phyloP scores from a whole-genome alignment of 2,113 vertebrate species.

The Halichoerus grypus region DNA sequence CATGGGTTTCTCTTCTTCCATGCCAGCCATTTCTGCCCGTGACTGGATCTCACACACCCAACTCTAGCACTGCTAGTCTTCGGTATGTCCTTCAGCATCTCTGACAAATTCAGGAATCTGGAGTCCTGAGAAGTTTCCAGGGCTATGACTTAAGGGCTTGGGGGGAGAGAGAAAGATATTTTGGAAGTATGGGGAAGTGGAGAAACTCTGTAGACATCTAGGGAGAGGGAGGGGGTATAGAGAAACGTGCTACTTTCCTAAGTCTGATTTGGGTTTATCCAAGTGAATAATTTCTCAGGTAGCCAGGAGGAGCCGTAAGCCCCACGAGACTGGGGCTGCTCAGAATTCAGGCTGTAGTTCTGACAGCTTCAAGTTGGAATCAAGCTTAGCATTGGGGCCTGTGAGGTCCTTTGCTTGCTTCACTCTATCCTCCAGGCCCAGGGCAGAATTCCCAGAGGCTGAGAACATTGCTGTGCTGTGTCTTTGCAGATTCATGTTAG shows the following conservation, averaged over 20 bases:
- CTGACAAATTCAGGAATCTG: constrained; percentile 18
- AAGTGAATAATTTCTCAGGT: constrained; percentile 72
- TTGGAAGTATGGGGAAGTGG: not conserved
- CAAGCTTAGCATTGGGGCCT: not conserved
- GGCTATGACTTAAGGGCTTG: not conserved
- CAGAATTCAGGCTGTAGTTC: constrained; percentile 42
- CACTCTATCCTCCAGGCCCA: not conserved
- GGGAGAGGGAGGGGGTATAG: not conserved
- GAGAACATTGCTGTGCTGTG: not conserved
- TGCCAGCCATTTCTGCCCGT: not conserved
- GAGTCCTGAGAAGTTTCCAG: not conserved
- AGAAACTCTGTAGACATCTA: not conserved
- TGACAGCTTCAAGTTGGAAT: constrained; percentile 66
- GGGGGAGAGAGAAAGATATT: not conserved
- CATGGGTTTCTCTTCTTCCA: not conserved
- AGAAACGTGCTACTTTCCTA: constrained; percentile 51
- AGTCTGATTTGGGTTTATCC: constrained; percentile 57
- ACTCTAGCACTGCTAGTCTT: not conserved
- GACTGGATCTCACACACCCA: not conserved
- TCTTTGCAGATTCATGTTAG: not conserved
- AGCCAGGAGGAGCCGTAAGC: constrained; percentile 55
- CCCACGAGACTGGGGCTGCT: constrained; percentile 24
- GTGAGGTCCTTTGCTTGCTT: not conserved
- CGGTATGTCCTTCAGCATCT: not conserved
- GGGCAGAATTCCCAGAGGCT: not conserved